Base-by-base conservation (phyloP, 2,797 vertebrate genomes). In the Mionectes olivaceus region DNA sequence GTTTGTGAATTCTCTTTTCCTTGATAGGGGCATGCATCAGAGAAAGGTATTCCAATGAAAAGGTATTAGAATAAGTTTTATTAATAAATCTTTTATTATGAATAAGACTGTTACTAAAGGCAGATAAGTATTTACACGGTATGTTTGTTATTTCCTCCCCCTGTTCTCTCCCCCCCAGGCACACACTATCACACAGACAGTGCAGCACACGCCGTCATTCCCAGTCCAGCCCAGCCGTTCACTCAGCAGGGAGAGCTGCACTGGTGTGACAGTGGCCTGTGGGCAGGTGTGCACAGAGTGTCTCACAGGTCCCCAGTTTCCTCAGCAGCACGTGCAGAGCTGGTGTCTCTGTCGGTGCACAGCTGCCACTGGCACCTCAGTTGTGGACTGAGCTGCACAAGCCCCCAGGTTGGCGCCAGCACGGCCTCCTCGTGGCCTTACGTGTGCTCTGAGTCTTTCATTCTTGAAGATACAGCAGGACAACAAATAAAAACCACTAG, bases 361-460 rank as follows among this genome's bases (percentile, higher is more conserved):
- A 25, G 44, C 15, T 60, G 18, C 32, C 6, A 1, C 13, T 28
- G 43, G 28, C 37, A 15, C 32, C 35, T 35, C 0, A 0, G 43
- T 7, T 27, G 32, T 25, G 24, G 8, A 22, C 18, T 1, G 33
- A 61, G 5, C 22, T 28, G 47, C 25, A 21, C 19, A 64, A 64
- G 67, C 25, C 33, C 41, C 35, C 23, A n/a, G 0, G 0, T 3
- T 47, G 53, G 21, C 9, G 7, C 30, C 11, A 4, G 5, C 21
- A 1, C 1, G 27, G 32, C 30, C 57, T 12, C 30, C 57, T 11
- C 18, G 6, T 16, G 32, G 27, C 39, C 53, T 28, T 16, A 13
- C 3, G 4, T 3, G 1, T 1, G 1, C 18, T n/a, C 60, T 14
- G 15, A 0, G 4, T 19, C 60, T 52, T 44, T 18, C 4, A 3